Conservation (phyloP, 2,888 invertebrate genomes). For the Calameuta idolon region DNA sequence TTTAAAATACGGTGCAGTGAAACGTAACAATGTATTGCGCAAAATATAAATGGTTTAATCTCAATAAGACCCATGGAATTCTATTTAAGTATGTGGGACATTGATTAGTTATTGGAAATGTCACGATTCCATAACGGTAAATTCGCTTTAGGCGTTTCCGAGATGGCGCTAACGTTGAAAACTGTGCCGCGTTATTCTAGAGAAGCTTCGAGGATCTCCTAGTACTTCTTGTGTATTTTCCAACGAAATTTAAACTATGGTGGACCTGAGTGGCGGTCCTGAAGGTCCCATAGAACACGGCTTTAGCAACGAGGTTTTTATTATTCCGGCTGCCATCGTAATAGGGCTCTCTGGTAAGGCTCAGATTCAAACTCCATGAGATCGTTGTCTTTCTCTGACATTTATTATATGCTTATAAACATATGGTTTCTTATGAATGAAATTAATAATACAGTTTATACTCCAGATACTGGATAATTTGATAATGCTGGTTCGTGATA, state of each 20-base stretch:
- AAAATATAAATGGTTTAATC: no score
- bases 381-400: neutral
- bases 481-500: neutral
- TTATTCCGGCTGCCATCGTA: constrained; percentile 85
- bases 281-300: constrained; percentile 88
- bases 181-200: constrained; percentile 89
- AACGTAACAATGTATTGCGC: no score
- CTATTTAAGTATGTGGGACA: no score
- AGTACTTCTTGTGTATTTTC: constrained; percentile 76
- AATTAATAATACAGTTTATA: neutral
- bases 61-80: no score
- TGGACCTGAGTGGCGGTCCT: constrained; percentile 83
- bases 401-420: neutral
- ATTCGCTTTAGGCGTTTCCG: constrained; percentile 14
- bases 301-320: constrained; percentile 89
- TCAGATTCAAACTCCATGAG: no score
- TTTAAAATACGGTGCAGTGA: no score
- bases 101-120: neutral
- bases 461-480: neutral
- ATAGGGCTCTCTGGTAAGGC: constrained; percentile 81
- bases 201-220: constrained; percentile 82
- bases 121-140: neutral
- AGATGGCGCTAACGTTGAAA: constrained; percentile 63
- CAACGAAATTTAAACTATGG: constrained; percentile 84
- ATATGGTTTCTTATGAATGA: neutral